A percentile compares a stretch with the other conserved stretches of the same genome.
Evolutionary conservation across 1,140 invertebrate species (phyloP).

Genomic region (Temnothorax nylanderi): DNA sequence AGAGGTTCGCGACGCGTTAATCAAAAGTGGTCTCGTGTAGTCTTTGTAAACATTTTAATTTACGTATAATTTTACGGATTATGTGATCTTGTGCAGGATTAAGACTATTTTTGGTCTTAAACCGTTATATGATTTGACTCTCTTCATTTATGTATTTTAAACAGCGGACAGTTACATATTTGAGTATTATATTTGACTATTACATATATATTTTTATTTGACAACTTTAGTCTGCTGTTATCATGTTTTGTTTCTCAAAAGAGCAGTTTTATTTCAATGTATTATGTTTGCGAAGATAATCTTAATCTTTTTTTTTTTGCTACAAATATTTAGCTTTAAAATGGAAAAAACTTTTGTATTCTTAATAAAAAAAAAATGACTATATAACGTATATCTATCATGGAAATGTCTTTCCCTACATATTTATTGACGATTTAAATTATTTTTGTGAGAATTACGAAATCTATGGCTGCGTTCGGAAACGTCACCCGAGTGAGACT

Average conservation of each 20-base stretch:
- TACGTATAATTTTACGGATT: background rate
- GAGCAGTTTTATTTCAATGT: background rate
- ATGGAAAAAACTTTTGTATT: background rate
- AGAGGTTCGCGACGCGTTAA: constrained; percentile 60
- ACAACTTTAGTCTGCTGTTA: background rate
- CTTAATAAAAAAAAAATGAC: constrained; percentile 18
- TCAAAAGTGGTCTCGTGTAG: constrained; percentile 66
- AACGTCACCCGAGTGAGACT: too few species aligned
- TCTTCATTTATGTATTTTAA: background rate
- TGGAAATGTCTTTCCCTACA: background rate
- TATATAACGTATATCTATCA: background rate
- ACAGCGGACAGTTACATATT: background rate
- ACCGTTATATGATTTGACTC: background rate
- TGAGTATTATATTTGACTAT: background rate
- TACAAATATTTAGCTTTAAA: background rate
- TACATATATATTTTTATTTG: background rate
- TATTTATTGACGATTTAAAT: background rate
- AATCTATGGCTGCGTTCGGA: background rate
- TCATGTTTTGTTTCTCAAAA: background rate
- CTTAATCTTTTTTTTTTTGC: background rate
- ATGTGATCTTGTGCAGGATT: background rate
- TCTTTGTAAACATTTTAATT: constrained; percentile 10
- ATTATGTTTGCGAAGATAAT: background rate
- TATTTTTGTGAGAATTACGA: background rate
- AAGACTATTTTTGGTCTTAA: constrained; percentile 10